Conservation (phyloP, 2,797 vertebrate genomes). For the Eidolon dupreanum region DNA sequence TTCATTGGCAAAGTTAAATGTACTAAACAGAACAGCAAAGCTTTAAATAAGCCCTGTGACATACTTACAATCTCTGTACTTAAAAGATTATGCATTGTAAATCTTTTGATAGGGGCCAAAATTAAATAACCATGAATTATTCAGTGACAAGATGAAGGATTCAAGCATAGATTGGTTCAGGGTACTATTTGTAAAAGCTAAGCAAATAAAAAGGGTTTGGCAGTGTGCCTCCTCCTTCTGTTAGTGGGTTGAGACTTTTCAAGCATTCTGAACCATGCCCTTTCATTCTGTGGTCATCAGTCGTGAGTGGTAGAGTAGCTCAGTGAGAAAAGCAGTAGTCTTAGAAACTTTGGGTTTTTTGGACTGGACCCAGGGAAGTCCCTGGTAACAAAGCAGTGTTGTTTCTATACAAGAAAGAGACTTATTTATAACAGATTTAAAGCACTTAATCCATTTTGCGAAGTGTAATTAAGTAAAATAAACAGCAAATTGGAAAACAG, state of each 20-base stretch:
- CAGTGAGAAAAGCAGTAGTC: not conserved
- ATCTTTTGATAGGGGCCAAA: constrained; percentile 76
- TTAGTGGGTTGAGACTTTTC: not conserved
- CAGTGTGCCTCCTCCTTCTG: not conserved
- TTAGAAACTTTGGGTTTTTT: constrained; percentile 49
- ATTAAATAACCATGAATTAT: constrained; percentile 77
- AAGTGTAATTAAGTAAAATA: constrained; percentile 74
- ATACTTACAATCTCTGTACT: constrained; percentile 69
- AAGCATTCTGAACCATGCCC: not conserved
- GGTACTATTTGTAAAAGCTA: constrained; percentile 63
- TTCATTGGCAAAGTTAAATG: constrained; percentile 65
- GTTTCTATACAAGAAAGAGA: constrained; percentile 50
- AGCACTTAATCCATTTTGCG: constrained; percentile 68
- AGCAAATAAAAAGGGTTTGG: constrained; percentile 60
- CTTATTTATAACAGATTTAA: constrained; percentile 67
- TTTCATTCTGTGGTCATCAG: not conserved
- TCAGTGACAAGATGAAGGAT: constrained; percentile 61
- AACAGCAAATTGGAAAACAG: constrained; percentile 62
- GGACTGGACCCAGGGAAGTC: constrained; percentile 65
- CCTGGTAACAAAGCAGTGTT: constrained; percentile 54
- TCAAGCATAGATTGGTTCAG: constrained; percentile 59
- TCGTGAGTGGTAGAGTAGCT: not conserved
- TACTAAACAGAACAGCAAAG: constrained; percentile 51
- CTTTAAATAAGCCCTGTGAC: constrained; percentile 70
- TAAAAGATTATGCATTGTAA: constrained; percentile 75